Base-by-base conservation (phyloP, 2,888 invertebrate species). In the Cylloceria caligata region DNA sequence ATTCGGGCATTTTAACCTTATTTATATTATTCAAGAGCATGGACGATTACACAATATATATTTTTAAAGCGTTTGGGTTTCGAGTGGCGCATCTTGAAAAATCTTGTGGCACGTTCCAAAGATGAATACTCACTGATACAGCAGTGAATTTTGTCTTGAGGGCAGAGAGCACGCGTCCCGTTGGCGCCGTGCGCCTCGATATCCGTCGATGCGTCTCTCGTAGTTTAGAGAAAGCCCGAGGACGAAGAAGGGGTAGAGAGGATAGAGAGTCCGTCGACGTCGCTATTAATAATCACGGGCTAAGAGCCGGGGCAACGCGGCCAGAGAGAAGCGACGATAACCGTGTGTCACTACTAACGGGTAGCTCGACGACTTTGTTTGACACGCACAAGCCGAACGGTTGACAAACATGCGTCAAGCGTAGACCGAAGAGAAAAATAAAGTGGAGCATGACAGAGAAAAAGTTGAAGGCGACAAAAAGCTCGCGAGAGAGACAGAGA, bases 301-400 rank as follows among this genome's bases (percentile, higher is more conserved):
- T 81, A 69, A 83, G 83, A 80, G 83, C 81, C 57, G 36, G 52
- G 68, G 62, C 72, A n/a, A 45, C n/a, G 72, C 67, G 69, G 47
- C 69, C 34, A 47, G 83, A 74, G 81, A 69, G 78, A 67, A 74
- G 81, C 82, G 84, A 82, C 79, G 84, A 86, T 85, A 85, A 85
- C 84, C 72, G 68, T 81, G 80, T 80, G 85, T 86, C 83, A 81
- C 73, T 83, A 75, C 74, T 80, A 83, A 81, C 75, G 80, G 85
- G 86, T 88, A 86, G 86, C 78, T 79, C 69, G 72, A 83, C 81
- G 87, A 86, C 89, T 91, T 91, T 91, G 91, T 91, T 91, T 91
- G 88, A 77, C 86, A 85, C 86, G 83, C 77, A 79, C 78, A 78
- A 86, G 86, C 87, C 86, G 85, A 87, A 85, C 81, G 86, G 89